phyloP scores from a whole-genome alignment of 2,888 invertebrate species.

The Pantelozetes paolii region DNA sequence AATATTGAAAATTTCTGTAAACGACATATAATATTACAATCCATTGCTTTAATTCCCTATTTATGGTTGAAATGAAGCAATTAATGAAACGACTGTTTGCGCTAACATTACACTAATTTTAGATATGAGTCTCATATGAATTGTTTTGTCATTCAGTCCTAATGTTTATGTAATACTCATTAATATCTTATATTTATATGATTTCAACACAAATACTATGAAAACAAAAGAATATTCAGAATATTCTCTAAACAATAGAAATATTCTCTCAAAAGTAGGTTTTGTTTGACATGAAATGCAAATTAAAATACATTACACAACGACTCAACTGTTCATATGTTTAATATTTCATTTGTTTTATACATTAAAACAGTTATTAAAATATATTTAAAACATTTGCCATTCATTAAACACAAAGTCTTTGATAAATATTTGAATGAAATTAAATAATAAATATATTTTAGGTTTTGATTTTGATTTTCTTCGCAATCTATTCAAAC shows the following conservation, averaged over 20 bases:
- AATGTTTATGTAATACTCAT: background rate
- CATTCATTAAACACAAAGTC: background rate
- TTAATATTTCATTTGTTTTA: conserved; percentile 9
- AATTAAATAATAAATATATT: background rate
- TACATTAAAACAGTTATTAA: background rate
- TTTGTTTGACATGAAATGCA: conserved; percentile 1
- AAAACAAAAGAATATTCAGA: background rate
- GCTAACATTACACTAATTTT: background rate
- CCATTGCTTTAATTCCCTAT: too few relatives aligned
- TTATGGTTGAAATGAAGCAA: too few relatives aligned
- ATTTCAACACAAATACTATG: background rate
- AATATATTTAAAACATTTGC: background rate
- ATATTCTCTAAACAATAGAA: conserved; percentile 25
- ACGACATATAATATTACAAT: too few relatives aligned
- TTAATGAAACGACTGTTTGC: conserved; percentile 6
- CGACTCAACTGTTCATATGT: background rate
- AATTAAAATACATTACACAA: background rate
- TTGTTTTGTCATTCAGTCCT: conserved; percentile 20
- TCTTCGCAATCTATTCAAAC: background rate
- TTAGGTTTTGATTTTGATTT: too few relatives aligned
- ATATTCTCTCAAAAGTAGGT: conserved; percentile 3
- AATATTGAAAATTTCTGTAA: too few relatives aligned
- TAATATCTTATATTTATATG: conserved; percentile 27
- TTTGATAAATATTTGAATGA: conserved; percentile 23
- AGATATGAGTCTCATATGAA: conserved; percentile 21